Percentiles rank a stretch among this genome's conserved stretches.
These are phyloP conservation scores for Amphimallon solstitiale DNA, from an alignment of 2,888 invertebrate genomes.

Conservation along the genomic window DNA sequence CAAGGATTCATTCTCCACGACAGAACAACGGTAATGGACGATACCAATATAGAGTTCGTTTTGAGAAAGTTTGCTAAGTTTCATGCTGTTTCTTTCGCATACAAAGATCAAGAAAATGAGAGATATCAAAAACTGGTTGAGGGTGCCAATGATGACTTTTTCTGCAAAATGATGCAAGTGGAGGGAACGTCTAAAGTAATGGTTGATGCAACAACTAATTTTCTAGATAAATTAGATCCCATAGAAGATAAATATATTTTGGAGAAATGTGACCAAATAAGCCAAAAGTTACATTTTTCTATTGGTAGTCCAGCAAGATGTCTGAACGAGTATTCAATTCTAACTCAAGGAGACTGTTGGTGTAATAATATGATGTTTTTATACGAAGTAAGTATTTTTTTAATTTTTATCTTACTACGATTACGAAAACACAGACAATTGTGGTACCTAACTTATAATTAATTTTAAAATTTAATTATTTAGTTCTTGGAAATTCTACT, in stretches of 20 bases:
- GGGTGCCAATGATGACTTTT: slow-evolving; percentile 19
- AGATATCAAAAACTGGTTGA: slow-evolving; percentile 10
- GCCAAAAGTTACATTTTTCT: not conserved
- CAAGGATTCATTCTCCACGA: slow-evolving; percentile 38
- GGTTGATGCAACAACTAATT: not conserved
- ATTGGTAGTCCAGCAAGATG: not conserved
- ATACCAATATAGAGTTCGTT: slow-evolving; percentile 26
- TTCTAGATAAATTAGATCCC: slow-evolving; percentile 16
- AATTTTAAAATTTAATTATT: too few relatives aligned
- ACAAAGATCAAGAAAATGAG: slow-evolving; percentile 32
- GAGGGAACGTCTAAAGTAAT: not conserved
- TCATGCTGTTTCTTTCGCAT: slow-evolving; percentile 34
- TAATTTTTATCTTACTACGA: too few relatives aligned
- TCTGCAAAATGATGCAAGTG: not conserved
- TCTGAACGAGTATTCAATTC: slow-evolving; percentile 40
- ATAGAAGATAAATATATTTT: slow-evolving; percentile 13
- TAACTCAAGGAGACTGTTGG: slow-evolving; percentile 53
- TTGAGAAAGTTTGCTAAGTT: slow-evolving; percentile 33
- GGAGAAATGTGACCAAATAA: not conserved
- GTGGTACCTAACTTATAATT: too few relatives aligned
- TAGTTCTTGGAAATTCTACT: not conserved
- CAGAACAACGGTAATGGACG: slow-evolving; percentile 29
- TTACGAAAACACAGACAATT: too few relatives aligned
- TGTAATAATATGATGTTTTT: slow-evolving; percentile 52
- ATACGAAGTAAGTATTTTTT: slow-evolving; percentile 43